These are phyloP conservation scores for Camelus bactrianus DNA, from an alignment of 2,113 vertebrate genomes.

Conservation along the genomic window DNA sequence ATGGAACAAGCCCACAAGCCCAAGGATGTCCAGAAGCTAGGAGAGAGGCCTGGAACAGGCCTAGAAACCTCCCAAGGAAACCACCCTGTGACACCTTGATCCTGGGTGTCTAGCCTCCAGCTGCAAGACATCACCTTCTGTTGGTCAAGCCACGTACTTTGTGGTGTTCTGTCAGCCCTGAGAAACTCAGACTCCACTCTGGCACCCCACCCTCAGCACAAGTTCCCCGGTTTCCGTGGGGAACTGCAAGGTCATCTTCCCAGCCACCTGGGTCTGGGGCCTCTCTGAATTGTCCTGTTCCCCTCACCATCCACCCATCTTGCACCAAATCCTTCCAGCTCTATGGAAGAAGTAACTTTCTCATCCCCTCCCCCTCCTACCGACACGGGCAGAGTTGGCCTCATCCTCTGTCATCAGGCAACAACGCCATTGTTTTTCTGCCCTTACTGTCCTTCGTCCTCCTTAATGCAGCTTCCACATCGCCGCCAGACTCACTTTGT, in stretches of 20 bases:
- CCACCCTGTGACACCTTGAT: background rate
- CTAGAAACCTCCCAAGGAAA: background rate
- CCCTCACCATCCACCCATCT: background rate
- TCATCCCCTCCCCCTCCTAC: background rate
- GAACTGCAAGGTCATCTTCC: background rate
- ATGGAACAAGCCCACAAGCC: background rate
- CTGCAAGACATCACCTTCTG: background rate
- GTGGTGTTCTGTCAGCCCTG: background rate
- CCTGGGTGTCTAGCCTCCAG: background rate
- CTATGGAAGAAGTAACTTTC: background rate
- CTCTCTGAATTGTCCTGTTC: background rate
- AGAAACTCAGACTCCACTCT: background rate
- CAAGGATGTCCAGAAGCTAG: background rate
- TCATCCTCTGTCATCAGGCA: background rate
- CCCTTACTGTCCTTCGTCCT: background rate
- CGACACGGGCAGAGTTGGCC: background rate
- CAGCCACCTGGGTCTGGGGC: background rate
- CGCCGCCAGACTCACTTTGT: background rate
- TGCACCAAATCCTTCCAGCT: background rate
- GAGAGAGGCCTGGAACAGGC: background rate
- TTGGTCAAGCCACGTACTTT: background rate
- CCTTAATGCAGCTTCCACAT: background rate
- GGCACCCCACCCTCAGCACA: background rate
- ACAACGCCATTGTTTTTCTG: background rate
- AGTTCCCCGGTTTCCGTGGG: background rate